phyloP scores from a whole-genome alignment of 2,113 vertebrate species.

The Hippocampus zosterae region DNA sequence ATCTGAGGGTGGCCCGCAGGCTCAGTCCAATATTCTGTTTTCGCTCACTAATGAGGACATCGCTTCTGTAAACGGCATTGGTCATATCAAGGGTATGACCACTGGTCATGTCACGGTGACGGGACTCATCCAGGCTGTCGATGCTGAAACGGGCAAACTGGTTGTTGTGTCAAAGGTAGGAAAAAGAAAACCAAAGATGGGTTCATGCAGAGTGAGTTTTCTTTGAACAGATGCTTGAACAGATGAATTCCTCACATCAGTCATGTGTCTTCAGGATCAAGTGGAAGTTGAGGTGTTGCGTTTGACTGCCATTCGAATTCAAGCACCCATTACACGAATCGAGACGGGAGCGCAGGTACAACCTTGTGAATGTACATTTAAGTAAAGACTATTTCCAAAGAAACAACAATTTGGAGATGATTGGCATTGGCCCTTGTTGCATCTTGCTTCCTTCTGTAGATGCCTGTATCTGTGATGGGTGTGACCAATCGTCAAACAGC shows the following conservation, averaged over 20 bases:
- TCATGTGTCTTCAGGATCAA: constrained; percentile 72
- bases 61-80: constrained; percentile 74
- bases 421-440: background rate
- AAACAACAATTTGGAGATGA: background rate
- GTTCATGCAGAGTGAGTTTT: background rate
- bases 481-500: constrained; percentile 86
- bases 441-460: constrained; percentile 44
- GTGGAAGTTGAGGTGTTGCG: constrained; percentile 90
- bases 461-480: constrained; percentile 90
- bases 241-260: background rate
- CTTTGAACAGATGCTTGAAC: background rate
- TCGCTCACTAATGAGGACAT: constrained; percentile 75
- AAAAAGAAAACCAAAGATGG: background rate
- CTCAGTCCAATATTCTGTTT: constrained; percentile 92
- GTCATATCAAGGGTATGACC: constrained; percentile 76
- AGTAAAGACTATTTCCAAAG: background rate
- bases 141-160: constrained; percentile 85
- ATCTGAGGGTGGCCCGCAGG: constrained; percentile 93
- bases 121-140: constrained; percentile 87
- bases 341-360: constrained; percentile 83
- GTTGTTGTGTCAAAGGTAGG: constrained; percentile 85
- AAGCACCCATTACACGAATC: constrained; percentile 86
- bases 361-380: background rate
- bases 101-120: constrained; percentile 80
- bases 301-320: constrained; percentile 82